Evolutionary conservation across 2,888 invertebrate genomes (phyloP).

Genomic region (Dexiosoma caninum): DNA sequence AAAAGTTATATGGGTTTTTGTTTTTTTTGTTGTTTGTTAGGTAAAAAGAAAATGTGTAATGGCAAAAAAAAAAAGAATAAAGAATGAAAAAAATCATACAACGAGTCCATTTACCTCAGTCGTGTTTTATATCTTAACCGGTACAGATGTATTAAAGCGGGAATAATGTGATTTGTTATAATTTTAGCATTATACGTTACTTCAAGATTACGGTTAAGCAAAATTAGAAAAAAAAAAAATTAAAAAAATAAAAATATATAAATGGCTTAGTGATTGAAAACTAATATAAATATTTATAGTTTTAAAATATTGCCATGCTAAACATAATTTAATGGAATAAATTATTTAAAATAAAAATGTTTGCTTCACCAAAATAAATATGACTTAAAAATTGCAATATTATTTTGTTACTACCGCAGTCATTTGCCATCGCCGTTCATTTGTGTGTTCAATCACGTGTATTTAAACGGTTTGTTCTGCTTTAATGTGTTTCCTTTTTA

Average conservation of each 20-base stretch:
- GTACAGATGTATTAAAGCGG: constrained; percentile 70
- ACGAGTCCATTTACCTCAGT: constrained; percentile 77
- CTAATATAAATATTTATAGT: not conserved
- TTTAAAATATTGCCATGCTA: no score
- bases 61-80: no score
- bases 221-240: not conserved
- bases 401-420: not conserved
- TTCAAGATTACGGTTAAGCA: constrained; percentile 29
- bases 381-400: not conserved
- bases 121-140: constrained; percentile 77
- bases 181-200: constrained; percentile 5
- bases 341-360: not conserved
- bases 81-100: constrained; percentile 47
- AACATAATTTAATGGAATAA: no score
- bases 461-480: constrained; percentile 4
- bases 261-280: not conserved
- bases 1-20: constrained; percentile 50
- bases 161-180: constrained; percentile 10
- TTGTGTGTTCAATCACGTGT: constrained; percentile 16
- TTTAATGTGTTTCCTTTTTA: constrained; percentile 18
- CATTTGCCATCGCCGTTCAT: not conserved
- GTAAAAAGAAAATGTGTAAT: constrained; percentile 24
- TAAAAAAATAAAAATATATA: not conserved
- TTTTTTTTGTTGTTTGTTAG: constrained; percentile 48
- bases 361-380: not conserved